Conservation (phyloP, 2,888 invertebrate genomes). For the Blera fallax region DNA sequence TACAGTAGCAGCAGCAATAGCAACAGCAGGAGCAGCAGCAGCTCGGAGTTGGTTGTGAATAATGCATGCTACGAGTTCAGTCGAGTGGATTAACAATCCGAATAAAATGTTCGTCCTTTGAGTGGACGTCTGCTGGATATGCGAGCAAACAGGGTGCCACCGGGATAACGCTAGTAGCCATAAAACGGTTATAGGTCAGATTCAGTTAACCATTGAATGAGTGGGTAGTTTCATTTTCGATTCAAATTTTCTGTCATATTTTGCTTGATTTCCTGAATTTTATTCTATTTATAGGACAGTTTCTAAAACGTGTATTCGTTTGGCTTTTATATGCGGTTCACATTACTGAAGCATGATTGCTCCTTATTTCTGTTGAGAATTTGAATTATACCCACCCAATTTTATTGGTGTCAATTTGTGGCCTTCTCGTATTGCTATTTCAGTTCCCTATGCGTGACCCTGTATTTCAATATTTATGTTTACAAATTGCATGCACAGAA, state of each 20-base stretch:
- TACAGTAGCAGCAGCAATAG: slow-evolving; percentile 25
- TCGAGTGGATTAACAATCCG: slow-evolving; percentile 71
- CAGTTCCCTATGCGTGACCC: too few relatives aligned
- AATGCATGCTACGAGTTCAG: slow-evolving; percentile 66
- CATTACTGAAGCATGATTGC: too few relatives aligned
- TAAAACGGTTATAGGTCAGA: slow-evolving; percentile 17
- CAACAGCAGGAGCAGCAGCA: slow-evolving; percentile 26
- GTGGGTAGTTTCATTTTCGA: background rate
- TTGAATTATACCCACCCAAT: background rate
- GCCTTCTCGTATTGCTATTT: too few relatives aligned
- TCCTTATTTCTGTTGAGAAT: background rate
- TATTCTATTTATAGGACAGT: background rate
- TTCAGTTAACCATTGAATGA: background rate
- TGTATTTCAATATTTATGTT: too few relatives aligned
- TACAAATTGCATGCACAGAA: too few relatives aligned
- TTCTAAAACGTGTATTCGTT: background rate
- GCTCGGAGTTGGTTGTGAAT: slow-evolving; percentile 60
- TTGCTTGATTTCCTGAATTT: background rate
- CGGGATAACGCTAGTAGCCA: background rate
- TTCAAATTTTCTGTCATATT: background rate
- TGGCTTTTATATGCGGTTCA: background rate
- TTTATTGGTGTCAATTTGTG: background rate
- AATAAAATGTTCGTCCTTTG: slow-evolving; percentile 64
- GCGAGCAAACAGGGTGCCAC: slow-evolving; percentile 49
- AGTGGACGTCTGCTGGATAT: slow-evolving; percentile 40